Evolutionary conservation across 2,888 invertebrate genomes (phyloP).

Genomic region (Dasypolia templi): DNA sequence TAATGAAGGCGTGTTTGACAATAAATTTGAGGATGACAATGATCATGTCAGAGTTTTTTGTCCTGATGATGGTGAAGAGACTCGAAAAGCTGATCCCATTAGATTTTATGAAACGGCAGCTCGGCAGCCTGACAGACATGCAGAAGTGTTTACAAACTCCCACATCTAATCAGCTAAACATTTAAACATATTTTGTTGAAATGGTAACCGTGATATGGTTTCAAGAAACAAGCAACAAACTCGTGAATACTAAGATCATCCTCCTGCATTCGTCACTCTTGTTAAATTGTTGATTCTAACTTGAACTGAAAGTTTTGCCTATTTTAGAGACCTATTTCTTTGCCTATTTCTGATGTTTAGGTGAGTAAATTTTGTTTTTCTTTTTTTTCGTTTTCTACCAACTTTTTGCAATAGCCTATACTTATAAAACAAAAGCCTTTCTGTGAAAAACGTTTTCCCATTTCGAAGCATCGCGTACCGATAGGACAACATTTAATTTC

Average conservation of each 20-base stretch:
- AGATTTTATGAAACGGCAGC: not conserved
- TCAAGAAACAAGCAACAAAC: too few relatives aligned
- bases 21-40: not conserved
- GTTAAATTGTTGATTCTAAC: too few relatives aligned
- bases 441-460: conserved; percentile 10
- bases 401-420: not conserved
- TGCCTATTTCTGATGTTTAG: too few relatives aligned
- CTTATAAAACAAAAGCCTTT: conserved; percentile 22
- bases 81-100: not conserved
- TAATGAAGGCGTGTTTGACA: conserved; percentile 50
- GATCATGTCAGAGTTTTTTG: not conserved
- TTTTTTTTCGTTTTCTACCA: too few relatives aligned
- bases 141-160: not conserved
- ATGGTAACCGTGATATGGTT: too few relatives aligned
- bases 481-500: conserved; percentile 62
- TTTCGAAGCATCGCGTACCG: conserved; percentile 43
- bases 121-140: not conserved
- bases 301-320: too few relatives aligned
- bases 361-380: too few relatives aligned
- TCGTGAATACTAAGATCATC: too few relatives aligned
- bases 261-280: too few relatives aligned
- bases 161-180: not conserved
- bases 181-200: too few relatives aligned
- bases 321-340: too few relatives aligned
- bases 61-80: not conserved